Conservation (phyloP, 1,140 invertebrate genomes). For the Drosophila serrata region DNA sequence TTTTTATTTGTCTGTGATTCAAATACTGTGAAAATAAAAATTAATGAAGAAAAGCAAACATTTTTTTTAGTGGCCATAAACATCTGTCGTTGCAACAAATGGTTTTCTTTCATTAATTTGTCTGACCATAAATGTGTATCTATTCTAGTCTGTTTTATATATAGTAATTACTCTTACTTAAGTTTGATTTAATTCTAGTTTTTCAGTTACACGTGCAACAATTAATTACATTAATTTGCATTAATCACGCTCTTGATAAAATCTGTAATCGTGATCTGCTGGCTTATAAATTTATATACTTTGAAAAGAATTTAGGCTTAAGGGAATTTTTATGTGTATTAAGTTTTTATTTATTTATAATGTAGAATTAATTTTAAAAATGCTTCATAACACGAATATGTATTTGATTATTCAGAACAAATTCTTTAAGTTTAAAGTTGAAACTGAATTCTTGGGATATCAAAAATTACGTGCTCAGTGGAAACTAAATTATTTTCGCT, state of each 20-base stretch:
- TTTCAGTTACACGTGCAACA: background rate
- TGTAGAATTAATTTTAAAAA: no score
- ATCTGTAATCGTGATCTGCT: background rate
- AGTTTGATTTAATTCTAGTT: background rate
- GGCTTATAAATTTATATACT: no score
- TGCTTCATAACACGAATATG: no score
- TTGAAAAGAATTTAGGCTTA: no score
- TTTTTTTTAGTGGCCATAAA: constrained; percentile 3
- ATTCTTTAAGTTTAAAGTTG: no score
- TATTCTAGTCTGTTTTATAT: background rate
- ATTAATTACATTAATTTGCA: background rate
- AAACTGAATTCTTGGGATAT: background rate
- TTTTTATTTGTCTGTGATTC: background rate
- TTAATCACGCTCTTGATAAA: background rate
- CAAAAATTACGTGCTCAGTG: background rate
- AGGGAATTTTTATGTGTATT: background rate
- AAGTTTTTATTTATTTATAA: background rate
- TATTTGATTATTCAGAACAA: no score
- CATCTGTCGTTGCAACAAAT: background rate
- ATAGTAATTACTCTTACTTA: background rate
- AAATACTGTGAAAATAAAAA: background rate
- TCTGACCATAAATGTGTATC: background rate
- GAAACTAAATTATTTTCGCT: background rate
- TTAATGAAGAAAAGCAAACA: background rate
- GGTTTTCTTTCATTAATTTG: background rate